These are phyloP conservation scores for Netta rufina DNA, from an alignment of 2,797 vertebrate species.

Conservation along the genomic window DNA sequence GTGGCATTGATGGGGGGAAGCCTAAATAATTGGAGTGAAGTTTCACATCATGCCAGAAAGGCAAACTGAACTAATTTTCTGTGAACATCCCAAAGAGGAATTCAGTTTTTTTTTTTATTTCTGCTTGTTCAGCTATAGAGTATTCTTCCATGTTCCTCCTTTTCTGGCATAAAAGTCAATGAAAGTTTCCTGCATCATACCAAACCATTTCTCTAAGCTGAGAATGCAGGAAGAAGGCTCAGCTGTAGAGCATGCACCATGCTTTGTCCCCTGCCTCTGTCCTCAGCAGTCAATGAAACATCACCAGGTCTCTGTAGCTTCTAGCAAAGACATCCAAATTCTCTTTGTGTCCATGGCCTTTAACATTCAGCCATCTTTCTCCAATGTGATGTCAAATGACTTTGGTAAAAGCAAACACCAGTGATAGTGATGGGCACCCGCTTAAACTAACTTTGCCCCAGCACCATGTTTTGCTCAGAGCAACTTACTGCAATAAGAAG, in stretches of 20 bases:
- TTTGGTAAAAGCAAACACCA: not conserved
- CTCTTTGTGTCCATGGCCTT: not conserved
- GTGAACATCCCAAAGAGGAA: not conserved
- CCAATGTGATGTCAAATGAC: not conserved
- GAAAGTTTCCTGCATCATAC: not conserved
- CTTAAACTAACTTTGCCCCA: not conserved
- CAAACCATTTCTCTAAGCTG: not conserved
- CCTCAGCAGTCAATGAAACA: not conserved
- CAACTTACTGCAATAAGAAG: not conserved
- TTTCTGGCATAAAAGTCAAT: not conserved
- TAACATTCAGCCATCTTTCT: not conserved
- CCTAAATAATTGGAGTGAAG: conserved; percentile 2
- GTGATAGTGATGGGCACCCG: not conserved
- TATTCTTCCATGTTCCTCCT: not conserved
- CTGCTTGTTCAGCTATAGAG: not conserved
- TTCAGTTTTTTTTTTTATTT: not conserved
- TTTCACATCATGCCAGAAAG: conserved; percentile 46
- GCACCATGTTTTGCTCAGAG: not conserved
- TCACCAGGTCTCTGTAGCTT: not conserved
- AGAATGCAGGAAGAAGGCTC: not conserved
- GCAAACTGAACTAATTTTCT: conserved; percentile 60
- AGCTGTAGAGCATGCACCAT: not conserved
- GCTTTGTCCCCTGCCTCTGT: not conserved
- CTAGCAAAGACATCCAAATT: not conserved
- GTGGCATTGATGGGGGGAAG: not conserved